A percentile compares a stretch with the other conserved stretches of the same genome.
Conservation (phyloP, 2,113 vertebrate genomes). For the Crotalus horridus region DNA sequence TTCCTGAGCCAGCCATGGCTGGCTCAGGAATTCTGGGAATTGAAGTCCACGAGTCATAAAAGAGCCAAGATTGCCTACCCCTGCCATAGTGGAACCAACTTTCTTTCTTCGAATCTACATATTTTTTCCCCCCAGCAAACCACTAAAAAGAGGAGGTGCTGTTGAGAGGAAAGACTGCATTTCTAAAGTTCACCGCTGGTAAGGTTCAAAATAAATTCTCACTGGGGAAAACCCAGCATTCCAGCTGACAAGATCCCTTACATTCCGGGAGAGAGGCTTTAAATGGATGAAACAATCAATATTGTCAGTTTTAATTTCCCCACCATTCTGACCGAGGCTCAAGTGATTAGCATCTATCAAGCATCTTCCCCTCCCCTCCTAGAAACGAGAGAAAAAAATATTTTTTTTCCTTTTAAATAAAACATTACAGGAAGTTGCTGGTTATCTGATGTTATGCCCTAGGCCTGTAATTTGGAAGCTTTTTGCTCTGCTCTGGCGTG, state of each 20-base stretch:
- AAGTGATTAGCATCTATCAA: slow-evolving; percentile 70
- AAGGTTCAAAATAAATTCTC: slow-evolving; percentile 64
- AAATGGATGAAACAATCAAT: slow-evolving; percentile 68
- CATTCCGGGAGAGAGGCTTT: slow-evolving; percentile 62
- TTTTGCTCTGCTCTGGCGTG: slow-evolving; percentile 37
- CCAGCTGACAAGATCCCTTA: slow-evolving; percentile 62
- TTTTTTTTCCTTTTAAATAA: slow-evolving; percentile 50
- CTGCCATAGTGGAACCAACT: slow-evolving; percentile 13
- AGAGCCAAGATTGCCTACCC: too few species aligned
- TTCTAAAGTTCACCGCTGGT: slow-evolving; percentile 61
- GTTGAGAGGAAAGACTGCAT: slow-evolving; percentile 52
- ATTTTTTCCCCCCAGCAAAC: slow-evolving; percentile 22
- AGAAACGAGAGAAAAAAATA: slow-evolving; percentile 21
- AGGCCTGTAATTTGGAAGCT: slow-evolving; percentile 44
- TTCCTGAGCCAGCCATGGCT: too few species aligned
- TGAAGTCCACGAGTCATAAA: too few species aligned
- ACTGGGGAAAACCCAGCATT: slow-evolving; percentile 51
- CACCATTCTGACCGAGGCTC: slow-evolving; percentile 64
- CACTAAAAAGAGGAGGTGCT: background rate
- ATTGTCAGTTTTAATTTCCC: slow-evolving; percentile 75
- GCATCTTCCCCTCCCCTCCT: background rate
- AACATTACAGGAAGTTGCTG: slow-evolving; percentile 42
- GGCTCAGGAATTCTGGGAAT: too few species aligned
- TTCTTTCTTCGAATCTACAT: slow-evolving; percentile 24
- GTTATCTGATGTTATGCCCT: slow-evolving; percentile 41